Base-by-base conservation (phyloP, 2,888 invertebrate genomes). In the Griposia aprilina region DNA sequence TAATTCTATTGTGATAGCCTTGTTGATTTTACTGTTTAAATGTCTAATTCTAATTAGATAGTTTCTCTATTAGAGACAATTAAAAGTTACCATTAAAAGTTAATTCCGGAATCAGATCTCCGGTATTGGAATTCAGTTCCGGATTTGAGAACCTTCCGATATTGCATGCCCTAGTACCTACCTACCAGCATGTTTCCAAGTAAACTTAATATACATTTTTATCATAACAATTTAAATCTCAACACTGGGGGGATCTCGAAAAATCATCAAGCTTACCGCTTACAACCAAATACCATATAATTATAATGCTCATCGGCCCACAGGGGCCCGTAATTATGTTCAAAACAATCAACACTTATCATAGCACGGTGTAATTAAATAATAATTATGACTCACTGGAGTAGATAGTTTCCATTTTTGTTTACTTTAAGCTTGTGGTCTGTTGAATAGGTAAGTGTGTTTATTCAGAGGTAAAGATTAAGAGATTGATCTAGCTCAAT, bases 321-420 rank as follows among this genome's bases (percentile, higher is more conserved):
- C 78, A 36, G 63, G 57, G 76, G 76, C 67, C 76, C 41, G 50
- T 85, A 80, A 87, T 85, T 85, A 87, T 80, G 78, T 79, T 81
- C 65, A 63, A 60, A 86, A 83, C 72, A 57, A 87, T 87, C 83
- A 81, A 76, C 83, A 87, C 78, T 77, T 77, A 84, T 80, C 83
- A 82, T 79, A 66, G 75, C 69, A 52, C 20, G 30, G 17, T 55
- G 63, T 71, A 83, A 84, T 86, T 86, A 84, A 84, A 84, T 57
- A 70, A 72, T 78, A 84, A 82, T 86, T 82, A 82, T 69, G 67
- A 80, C 45, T 50, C 65, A 76, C 74, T 50, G 69, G 41, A 63
- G 20, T 63, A 5, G 20, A 20, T 55, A 45, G 50, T 65, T 71
- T 71, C 45, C n/a, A 7, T 68, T 75, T 67, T 71, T 75, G 75